Evolutionary conservation across 2,113 vertebrate genomes (phyloP), one percentile per base, ranked within the genome.

Genomic region (Pangasianodon hypophthalmus): DNA sequence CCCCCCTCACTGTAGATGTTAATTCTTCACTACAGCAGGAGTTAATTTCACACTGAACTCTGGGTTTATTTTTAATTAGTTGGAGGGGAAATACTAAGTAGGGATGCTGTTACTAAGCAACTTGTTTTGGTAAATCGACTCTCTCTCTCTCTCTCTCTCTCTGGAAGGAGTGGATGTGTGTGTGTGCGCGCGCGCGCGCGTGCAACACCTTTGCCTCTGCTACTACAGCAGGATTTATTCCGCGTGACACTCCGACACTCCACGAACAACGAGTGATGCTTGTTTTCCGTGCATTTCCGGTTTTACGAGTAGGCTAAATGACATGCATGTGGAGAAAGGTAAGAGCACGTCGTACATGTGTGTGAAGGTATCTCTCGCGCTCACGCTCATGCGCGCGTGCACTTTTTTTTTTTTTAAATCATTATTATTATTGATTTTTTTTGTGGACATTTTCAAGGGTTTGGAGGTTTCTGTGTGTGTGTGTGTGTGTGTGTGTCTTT

Each of bases 261-360:
- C 52, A 58, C 32, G 18, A 58, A 0, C 54, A 26, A 44, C 82
- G 82, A 60, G 82, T 84, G 82, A 84, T 84, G 82, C 54, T 44
- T 60, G 21, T 44, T 41, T 44, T 60, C 9, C 24, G 86, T 4
- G 5, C 32, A 18, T 77, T 29, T 26, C 71, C 6, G 86, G n/a
- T 26, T 75, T 41, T 64, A 16, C 19, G 11, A 44, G 14, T 18
- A 26, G 37, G 41, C 71, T 87, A 87, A 79, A 87, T 87, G 86
- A 75, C 86, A 87, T 87, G 86, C 54, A 58, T 77, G 26, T 87
- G 86, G 86, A 87, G 54, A 77, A 79, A 87, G 86, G 86, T 87
- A 87, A 79, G 54, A 46, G 24, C 46, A 44, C 6, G 41, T 54
- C 32, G 24, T 41, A 24, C 32, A 29, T 87, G 52, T 79, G 32